Base-by-base conservation (phyloP, 1,140 invertebrate genomes). In the Eurosta solidaginis region DNA sequence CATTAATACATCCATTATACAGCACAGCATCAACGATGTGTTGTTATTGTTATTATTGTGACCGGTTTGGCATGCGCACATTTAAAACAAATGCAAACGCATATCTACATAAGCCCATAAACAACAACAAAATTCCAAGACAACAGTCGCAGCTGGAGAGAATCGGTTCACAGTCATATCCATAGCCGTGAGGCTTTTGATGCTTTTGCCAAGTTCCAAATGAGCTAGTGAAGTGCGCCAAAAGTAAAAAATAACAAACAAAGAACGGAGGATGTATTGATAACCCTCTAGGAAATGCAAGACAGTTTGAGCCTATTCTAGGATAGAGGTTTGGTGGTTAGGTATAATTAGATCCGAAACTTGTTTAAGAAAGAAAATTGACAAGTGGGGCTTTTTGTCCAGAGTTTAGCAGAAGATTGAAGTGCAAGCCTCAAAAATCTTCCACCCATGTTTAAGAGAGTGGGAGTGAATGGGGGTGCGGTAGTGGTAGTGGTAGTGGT, bases 41-140 rank as follows among this genome's bases (percentile, higher is more conserved):
- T 68, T 29, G 33, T 68, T 68, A 40, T 68, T 68, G 59, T 68
- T 68, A 40, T 68, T 68, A 68, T 68, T 68, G 36, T 10, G 59
- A 42, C 59, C 59, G 36, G 36, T 68, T 68, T 68, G 59, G 59
- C 59, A 68, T 68, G 59, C 59, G 59, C 59, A 68, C 59, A 68
- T 68, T 68, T 68, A 68, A 68, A 68, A 10, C 33, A 42, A 68
- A 68, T 68, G 33, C 59, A 68, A 68, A 68, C 59, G 22, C 45
- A 47, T 12, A 47, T 47, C 36, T n/a, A 68, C n/a, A 68, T 54
- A 29, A 68, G 40, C 59, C 45, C n/a, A n/a, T n/a, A n/a, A n/a
- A n/a, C n/a, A n/a, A n/a, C n/a, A n/a, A n/a, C n/a, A n/a, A n/a
- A n/a, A n/a, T n/a, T n/a, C n/a, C n/a, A n/a, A 47, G 45, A 12